These are phyloP conservation scores for Smutsia temminckii DNA, from an alignment of 2,797 vertebrate genomes.

Conservation along the genomic window DNA sequence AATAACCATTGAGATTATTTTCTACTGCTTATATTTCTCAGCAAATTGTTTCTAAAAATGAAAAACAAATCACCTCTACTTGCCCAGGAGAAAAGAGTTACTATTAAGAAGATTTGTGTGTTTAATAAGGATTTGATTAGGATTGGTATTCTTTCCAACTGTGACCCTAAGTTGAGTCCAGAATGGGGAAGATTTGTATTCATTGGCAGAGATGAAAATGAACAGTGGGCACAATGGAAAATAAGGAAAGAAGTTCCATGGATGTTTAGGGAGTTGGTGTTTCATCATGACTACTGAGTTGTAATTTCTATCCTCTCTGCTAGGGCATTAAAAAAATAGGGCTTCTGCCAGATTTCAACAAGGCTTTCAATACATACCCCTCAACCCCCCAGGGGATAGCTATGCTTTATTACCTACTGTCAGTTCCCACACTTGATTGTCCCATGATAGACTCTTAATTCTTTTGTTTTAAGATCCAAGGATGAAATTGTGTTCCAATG, in stretches of 20 bases:
- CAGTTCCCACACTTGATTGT: neutral
- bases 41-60: conserved; percentile 41
- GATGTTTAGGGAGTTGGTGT: neutral
- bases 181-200: neutral
- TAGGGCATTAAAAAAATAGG: neutral
- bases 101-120: conserved; percentile 25
- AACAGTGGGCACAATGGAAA: neutral
- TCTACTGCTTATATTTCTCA: conserved; percentile 10
- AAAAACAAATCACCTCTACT: conserved; percentile 20
- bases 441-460: neutral
- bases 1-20: neutral
- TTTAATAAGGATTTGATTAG: conserved; percentile 48
- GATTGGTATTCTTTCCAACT: conserved; percentile 33
- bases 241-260: neutral
- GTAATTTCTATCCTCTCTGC: neutral
- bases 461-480: conserved; percentile 36
- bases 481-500: neutral
- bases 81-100: conserved; percentile 22
- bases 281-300: neutral
- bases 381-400: neutral
- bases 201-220: conserved; percentile 13
- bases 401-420: neutral
- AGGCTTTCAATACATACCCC: neutral
- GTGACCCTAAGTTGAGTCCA: neutral
- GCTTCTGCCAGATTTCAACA: conserved; percentile 39